phyloP scores from a whole-genome alignment of 2,888 invertebrate genomes.

The Julus scanicus region DNA sequence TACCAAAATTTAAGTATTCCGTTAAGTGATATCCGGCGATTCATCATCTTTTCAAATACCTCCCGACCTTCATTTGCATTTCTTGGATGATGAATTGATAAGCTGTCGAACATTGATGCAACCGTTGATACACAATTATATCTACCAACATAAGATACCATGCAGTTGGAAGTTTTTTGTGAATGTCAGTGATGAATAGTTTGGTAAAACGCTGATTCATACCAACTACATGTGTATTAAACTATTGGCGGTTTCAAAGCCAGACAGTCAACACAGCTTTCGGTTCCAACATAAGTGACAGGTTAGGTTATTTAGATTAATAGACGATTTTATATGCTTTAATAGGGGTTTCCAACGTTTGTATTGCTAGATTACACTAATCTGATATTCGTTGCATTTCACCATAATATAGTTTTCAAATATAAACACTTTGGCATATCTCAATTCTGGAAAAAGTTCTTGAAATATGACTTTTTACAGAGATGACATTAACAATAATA shows the following conservation, averaged over 20 bases:
- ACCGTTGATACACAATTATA: neutral
- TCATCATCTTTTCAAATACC: neutral
- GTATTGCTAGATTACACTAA: too few relatives aligned
- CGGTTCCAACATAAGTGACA: neutral
- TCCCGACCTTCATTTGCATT: neutral
- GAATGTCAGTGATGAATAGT: neutral
- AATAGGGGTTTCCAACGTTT: too few relatives aligned
- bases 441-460: too few relatives aligned
- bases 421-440: too few relatives aligned
- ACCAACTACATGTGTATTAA: too few relatives aligned
- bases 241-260: neutral
- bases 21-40: neutral
- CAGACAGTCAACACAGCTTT: neutral
- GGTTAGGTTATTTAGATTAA: too few relatives aligned
- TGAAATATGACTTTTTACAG: too few relatives aligned
- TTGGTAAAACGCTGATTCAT: neutral
- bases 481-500: too few relatives aligned
- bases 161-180: neutral
- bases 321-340: too few relatives aligned
- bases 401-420: too few relatives aligned
- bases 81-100: conserved; percentile 12
- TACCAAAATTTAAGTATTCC: neutral
- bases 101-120: neutral
- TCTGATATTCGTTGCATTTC: too few relatives aligned
- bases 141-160: neutral